Evolutionary conservation across 2,797 vertebrate species (phyloP).

Genomic region (Phoxinus dragarum): DNA sequence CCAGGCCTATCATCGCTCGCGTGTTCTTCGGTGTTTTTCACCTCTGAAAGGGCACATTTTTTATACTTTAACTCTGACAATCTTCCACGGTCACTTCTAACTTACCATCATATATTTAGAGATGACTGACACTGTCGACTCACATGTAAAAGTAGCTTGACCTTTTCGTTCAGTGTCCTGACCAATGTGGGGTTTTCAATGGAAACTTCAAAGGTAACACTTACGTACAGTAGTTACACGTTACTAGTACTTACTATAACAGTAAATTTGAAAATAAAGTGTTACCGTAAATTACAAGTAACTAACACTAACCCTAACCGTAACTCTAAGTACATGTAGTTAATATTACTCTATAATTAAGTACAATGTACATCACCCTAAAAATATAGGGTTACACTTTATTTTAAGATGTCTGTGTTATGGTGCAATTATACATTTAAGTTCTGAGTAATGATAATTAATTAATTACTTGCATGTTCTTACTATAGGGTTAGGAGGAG

Average conservation of each 20-base stretch:
- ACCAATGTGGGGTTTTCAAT: background rate
- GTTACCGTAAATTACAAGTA: no score
- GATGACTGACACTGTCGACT: background rate
- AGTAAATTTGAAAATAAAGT: no score
- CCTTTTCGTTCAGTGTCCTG: background rate
- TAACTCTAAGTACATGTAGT: background rate
- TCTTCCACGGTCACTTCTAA: conserved; percentile 22
- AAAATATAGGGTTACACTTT: background rate
- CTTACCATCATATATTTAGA: conserved; percentile 23
- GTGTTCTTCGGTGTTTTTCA: conserved; percentile 42
- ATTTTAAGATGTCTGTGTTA: background rate
- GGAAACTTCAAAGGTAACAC: background rate
- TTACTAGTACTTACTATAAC: no score
- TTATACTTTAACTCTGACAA: conserved; percentile 20
- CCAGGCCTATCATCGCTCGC: conserved; percentile 51
- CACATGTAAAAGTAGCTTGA: conserved; percentile 7
- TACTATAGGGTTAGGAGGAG: background rate
- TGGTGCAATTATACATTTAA: no score
- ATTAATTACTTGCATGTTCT: background rate
- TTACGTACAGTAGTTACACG: no score
- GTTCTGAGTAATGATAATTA: no score
- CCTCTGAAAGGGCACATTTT: conserved; percentile 52
- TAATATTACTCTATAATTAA: background rate
- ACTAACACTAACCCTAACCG: no score
- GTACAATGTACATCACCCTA: background rate